phyloP scores from a whole-genome alignment of 2,113 vertebrate genomes.

The Notechis scutatus region DNA sequence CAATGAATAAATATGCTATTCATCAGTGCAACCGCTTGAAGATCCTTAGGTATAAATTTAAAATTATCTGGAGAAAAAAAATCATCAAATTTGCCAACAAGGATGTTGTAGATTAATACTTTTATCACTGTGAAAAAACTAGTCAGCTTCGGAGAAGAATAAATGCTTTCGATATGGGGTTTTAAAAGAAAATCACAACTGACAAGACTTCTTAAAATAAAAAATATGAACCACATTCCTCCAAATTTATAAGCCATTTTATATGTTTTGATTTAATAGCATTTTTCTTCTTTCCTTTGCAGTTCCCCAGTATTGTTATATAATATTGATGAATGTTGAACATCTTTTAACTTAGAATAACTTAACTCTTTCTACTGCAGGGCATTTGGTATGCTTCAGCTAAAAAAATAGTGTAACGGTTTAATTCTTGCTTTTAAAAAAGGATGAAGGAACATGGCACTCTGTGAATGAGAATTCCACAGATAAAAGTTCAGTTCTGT shows the following conservation, averaged over 20 bases:
- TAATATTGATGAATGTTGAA: slow-evolving; percentile 15
- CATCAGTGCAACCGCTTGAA: neutral
- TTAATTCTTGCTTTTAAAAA: neutral
- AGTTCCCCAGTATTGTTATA: slow-evolving; percentile 17
- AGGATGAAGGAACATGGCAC: neutral
- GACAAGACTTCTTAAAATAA: neutral
- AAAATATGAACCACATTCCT: neutral
- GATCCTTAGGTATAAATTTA: neutral
- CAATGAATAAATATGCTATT: neutral
- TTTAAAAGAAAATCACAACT: neutral
- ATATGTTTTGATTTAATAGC: neutral
- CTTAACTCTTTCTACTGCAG: neutral
- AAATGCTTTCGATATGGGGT: neutral
- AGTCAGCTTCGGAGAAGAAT: neutral
- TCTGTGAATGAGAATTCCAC: neutral
- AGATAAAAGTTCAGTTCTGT: neutral
- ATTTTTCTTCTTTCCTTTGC: slow-evolving; percentile 1
- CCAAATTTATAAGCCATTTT: neutral
- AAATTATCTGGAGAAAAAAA: neutral
- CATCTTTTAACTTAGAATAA: slow-evolving; percentile 3
- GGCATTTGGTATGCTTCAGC: neutral
- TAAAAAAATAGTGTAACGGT: neutral
- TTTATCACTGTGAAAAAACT: neutral
- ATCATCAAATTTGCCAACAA: neutral
- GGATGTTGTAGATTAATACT: neutral